phyloP scores from a whole-genome alignment of 2,797 vertebrate genomes.

The Tapirus indicus region DNA sequence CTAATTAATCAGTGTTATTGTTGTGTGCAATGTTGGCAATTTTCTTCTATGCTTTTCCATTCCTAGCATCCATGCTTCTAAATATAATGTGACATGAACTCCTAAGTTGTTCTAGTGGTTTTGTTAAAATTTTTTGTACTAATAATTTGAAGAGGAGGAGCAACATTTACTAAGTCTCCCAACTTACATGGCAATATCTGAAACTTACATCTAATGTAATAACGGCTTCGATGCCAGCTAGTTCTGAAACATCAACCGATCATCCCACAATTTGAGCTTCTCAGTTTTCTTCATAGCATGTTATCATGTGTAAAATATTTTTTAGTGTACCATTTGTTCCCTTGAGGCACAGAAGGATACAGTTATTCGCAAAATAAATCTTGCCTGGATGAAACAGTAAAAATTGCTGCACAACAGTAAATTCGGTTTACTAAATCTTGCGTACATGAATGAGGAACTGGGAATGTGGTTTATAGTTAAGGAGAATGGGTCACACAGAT shows the following conservation, averaged over 20 bases:
- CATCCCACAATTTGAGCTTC: not conserved
- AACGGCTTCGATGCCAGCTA: not conserved
- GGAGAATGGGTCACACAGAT: not conserved
- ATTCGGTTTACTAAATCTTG: not conserved
- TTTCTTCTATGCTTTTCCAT: not conserved
- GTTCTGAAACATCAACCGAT: conserved; percentile 21
- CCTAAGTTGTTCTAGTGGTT: not conserved
- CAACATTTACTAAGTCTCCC: not conserved
- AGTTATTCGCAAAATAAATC: conserved; percentile 23
- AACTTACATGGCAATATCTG: not conserved
- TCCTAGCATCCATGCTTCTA: not conserved
- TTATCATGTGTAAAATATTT: not conserved
- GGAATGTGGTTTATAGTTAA: not conserved
- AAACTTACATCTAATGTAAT: not conserved
- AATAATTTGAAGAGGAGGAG: not conserved
- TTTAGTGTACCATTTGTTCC: not conserved
- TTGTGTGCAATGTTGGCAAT: not conserved
- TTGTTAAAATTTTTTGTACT: not conserved
- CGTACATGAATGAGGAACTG: not conserved
- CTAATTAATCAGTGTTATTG: not conserved
- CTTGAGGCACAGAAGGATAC: not conserved
- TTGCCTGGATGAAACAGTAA: not conserved
- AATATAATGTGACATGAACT: not conserved
- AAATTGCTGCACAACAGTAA: not conserved
- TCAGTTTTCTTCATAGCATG: not conserved